phyloP scores from a whole-genome alignment of 2,888 invertebrate genomes.

The Seira ritae region DNA sequence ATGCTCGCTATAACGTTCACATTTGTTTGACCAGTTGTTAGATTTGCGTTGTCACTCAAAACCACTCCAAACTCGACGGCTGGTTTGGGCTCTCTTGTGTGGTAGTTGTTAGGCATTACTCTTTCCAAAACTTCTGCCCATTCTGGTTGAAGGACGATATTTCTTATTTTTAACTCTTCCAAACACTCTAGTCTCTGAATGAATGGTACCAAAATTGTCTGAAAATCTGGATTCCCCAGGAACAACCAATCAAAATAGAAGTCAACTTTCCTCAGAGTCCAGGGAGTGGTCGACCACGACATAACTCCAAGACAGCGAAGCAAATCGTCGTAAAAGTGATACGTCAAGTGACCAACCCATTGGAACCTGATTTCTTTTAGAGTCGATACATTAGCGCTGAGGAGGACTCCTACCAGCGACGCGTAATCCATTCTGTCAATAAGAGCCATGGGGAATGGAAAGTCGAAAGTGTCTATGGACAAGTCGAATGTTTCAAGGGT shows the following conservation, averaged over 20 bases:
- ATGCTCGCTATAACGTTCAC: constrained; percentile 39
- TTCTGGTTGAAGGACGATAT: constrained; percentile 63
- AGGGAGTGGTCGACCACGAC: constrained; percentile 38
- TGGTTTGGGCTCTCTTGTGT: constrained; percentile 20
- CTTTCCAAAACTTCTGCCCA: constrained; percentile 50
- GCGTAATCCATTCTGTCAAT: constrained; percentile 62
- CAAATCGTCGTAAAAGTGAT: constrained; percentile 66
- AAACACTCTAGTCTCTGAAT: constrained; percentile 54
- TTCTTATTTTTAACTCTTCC: constrained; percentile 55
- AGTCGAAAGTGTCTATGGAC: constrained; percentile 36
- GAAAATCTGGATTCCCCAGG: constrained; percentile 65
- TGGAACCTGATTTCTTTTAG: constrained; percentile 57
- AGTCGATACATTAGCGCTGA: constrained; percentile 44
- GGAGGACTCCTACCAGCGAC: constrained; percentile 52
- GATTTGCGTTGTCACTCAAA: constrained; percentile 58
- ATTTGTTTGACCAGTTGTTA: constrained; percentile 45
- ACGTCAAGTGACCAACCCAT: constrained; percentile 59
- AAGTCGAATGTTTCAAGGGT: constrained; percentile 57
- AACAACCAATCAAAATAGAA: constrained; percentile 68
- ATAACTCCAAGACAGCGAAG: constrained; percentile 57
- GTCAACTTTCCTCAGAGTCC: constrained; percentile 55
- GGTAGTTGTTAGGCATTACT: constrained; percentile 51
- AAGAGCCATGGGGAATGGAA: constrained; percentile 44
- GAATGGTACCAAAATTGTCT: constrained; percentile 62
- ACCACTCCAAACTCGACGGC: constrained; percentile 57